These are phyloP conservation scores for Ceyx cyanopectus DNA, from an alignment of 2,113 vertebrate genomes.

Conservation along the genomic window DNA sequence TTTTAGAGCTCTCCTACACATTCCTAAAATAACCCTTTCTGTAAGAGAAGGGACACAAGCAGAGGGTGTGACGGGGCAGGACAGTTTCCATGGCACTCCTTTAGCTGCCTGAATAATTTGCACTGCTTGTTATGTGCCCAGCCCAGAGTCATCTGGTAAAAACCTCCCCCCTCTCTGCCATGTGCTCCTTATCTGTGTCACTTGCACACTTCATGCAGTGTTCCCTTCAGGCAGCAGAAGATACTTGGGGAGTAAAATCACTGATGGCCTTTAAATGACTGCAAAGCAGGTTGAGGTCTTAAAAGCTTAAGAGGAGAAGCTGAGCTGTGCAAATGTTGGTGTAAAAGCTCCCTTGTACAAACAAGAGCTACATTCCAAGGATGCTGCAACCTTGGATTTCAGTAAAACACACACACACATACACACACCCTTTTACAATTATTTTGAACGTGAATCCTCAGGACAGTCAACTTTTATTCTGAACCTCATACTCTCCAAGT, in stretches of 20 bases:
- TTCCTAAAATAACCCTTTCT: conserved; percentile 11
- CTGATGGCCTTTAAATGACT: neutral
- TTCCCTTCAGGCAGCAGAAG: neutral
- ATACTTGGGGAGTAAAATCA: neutral
- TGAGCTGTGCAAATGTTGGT: neutral
- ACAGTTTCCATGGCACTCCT: neutral
- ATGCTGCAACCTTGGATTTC: conserved; percentile 50
- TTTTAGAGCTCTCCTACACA: neutral
- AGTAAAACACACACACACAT: neutral
- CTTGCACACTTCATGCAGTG: neutral
- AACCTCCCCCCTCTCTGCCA: fast-evolving
- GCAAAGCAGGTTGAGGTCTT: neutral
- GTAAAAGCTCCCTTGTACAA: conserved; percentile 38
- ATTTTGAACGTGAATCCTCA: neutral
- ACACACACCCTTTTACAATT: neutral
- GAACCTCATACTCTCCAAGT: neutral
- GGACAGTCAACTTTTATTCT: neutral
- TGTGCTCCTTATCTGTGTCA: neutral
- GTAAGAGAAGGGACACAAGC: neutral
- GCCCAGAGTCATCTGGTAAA: neutral
- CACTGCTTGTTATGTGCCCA: neutral
- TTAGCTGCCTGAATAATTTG: neutral
- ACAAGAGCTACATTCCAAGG: neutral
- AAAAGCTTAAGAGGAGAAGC: conserved; percentile 53
- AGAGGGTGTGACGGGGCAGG: fast-evolving